phyloP scores from a whole-genome alignment of 2,113 vertebrate species.

The Stigmatopora argus region DNA sequence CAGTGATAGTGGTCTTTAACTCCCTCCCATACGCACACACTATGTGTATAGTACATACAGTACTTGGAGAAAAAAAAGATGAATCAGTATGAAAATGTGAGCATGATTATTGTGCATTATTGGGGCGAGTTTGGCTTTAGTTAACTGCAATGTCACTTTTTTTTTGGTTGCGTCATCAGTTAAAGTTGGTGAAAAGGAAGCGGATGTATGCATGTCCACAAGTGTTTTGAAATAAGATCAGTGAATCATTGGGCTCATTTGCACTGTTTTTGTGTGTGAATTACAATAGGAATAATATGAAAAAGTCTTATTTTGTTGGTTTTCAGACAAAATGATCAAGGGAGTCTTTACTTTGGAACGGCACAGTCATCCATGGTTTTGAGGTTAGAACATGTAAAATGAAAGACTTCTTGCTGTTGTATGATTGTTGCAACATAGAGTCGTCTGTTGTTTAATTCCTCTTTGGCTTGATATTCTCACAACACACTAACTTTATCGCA shows the following conservation, averaged over 20 bases:
- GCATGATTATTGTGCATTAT: neutral
- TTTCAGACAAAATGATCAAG: too few species aligned
- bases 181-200: too few species aligned
- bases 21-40: neutral
- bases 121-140: neutral
- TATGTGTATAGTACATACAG: neutral
- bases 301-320: too few species aligned
- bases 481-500: neutral
- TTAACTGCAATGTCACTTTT: neutral
- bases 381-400: too few species aligned
- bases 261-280: too few species aligned
- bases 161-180: too few species aligned
- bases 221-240: too few species aligned
- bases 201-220: too few species aligned
- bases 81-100: neutral
- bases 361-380: too few species aligned
- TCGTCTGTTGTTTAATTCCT: neutral
- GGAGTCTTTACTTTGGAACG: too few species aligned
- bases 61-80: neutral
- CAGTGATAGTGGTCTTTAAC: slow-evolving; percentile 15
- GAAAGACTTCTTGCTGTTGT: neutral
- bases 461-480: slow-evolving; percentile 1
- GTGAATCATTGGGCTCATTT: too few species aligned
- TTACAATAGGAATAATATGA: too few species aligned
- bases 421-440: slow-evolving; percentile 1